Conservation (phyloP, 1,140 invertebrate species). For the Octopus bimaculoides region DNA sequence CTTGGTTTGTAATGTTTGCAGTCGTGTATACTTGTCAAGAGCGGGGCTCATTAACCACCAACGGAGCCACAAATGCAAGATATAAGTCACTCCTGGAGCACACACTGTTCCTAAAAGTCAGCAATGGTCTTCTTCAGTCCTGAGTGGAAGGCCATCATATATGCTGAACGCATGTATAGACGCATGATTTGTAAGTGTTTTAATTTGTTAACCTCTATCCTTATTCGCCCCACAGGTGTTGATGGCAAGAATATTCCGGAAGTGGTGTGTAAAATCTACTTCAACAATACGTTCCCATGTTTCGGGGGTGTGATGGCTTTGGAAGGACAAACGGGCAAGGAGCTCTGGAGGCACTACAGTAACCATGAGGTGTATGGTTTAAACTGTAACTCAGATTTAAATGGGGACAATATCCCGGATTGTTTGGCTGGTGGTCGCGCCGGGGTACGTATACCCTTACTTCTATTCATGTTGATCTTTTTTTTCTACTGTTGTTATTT, state of each 20-base stretch:
- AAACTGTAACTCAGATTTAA: slow-evolving; percentile 74
- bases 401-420: slow-evolving; percentile 69
- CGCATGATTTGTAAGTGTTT: no score
- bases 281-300: slow-evolving; percentile 67
- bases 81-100: no score
- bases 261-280: slow-evolving; percentile 68
- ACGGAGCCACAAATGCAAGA: no score
- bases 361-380: slow-evolving; percentile 72
- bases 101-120: no score
- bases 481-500: not conserved
- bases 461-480: not conserved
- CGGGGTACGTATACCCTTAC: slow-evolving; percentile 62
- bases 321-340: slow-evolving; percentile 70
- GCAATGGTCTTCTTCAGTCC: no score
- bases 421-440: slow-evolving; percentile 73
- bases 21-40: no score
- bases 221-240: slow-evolving; percentile 50
- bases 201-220: no score
- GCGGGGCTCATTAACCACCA: no score
- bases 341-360: slow-evolving; percentile 76
- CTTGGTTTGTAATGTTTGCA: no score
- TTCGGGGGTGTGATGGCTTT: slow-evolving; percentile 76
- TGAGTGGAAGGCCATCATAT: no score
- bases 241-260: slow-evolving; percentile 60
- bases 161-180: no score